Evolutionary conservation across 2,888 invertebrate genomes (phyloP).

Genomic region (Saturnia japonica): DNA sequence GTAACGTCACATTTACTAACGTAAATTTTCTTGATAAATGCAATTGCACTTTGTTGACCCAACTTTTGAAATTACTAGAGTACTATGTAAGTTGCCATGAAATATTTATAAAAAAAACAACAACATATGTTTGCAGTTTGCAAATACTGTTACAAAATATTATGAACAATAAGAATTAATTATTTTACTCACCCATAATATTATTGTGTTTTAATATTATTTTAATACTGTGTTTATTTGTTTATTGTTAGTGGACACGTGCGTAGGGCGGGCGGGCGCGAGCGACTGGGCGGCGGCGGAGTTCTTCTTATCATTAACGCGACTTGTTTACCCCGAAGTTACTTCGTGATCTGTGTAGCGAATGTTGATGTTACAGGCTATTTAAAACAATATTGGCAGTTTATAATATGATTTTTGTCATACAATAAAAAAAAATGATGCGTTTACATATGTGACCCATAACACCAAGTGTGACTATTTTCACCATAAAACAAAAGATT

Average conservation of each 20-base stretch:
- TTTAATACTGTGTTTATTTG: constrained; percentile 8
- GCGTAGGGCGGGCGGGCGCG: constrained; percentile 70
- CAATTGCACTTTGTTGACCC: background rate
- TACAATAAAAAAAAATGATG: too few relatives aligned
- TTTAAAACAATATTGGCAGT: constrained; percentile 16
- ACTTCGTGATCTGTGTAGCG: constrained; percentile 65
- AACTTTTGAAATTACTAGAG: background rate
- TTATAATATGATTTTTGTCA: background rate
- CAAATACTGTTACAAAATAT: background rate
- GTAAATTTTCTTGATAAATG: background rate
- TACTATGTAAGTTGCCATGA: background rate
- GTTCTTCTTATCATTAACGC: constrained; percentile 65
- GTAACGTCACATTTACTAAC: background rate
- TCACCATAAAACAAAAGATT: too few relatives aligned
- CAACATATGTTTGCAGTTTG: constrained; percentile 20
- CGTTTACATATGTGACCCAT: too few relatives aligned
- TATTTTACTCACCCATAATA: constrained; percentile 26
- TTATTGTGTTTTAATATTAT: background rate
- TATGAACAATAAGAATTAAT: background rate
- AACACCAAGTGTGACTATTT: too few relatives aligned
- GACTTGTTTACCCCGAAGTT: constrained; percentile 67
- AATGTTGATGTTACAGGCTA: constrained; percentile 47
- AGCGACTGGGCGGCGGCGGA: constrained; percentile 67
- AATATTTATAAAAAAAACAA: constrained; percentile 20
- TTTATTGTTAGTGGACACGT: constrained; percentile 44